Evolutionary conservation across 2,113 vertebrate genomes (phyloP), one percentile per base, ranked within the genome.

Genomic region (Philantomba maxwellii): DNA sequence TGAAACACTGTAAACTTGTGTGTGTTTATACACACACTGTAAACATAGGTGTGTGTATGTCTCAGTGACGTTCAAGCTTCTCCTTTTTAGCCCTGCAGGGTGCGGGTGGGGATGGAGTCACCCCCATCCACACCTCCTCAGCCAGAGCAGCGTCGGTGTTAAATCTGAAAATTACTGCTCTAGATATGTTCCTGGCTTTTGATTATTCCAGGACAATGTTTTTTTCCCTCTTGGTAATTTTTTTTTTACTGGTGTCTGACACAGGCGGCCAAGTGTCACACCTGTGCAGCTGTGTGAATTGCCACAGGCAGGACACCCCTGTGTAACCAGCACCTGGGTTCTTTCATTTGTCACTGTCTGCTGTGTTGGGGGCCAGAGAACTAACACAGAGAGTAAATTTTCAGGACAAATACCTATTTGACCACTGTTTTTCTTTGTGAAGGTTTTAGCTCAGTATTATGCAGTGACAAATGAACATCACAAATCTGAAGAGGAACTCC

Each of bases 381-480:
- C 78, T 49, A 4, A 49, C 57, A 11, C 30, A 16, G 8, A 13
- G 5, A 43, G 33, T 53, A 8, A 3, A 1, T 30, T 23, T 87
- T 36, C n/a, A 26, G 84, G 87, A 53, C 7, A 6, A 0, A 9
- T 5, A 2, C 80, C 55, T 6, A 7, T 17, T 6, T 95, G 91
- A 70, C 2, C 0, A 95, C 86, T 87, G 7, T 96, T 92, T 97
- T 73, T 97, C 51, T 94, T 80, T 93, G 84, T 98, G 17, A 98
- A 99, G 99, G 99, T 99, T 83, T 88, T 99, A 97, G 98, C 99
- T 39, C 99, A 99, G 1, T 99, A 99, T 96, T 99, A 99, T 2
- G 96, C 98, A 0, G 98, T 99, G 97, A 97, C 97, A 7, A 98
- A 97, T 8, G 99, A 97, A 23, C 98, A 98, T 66, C 99, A 99